phyloP scores from a whole-genome alignment of 2,888 invertebrate genomes.

The Empis stercorea region DNA sequence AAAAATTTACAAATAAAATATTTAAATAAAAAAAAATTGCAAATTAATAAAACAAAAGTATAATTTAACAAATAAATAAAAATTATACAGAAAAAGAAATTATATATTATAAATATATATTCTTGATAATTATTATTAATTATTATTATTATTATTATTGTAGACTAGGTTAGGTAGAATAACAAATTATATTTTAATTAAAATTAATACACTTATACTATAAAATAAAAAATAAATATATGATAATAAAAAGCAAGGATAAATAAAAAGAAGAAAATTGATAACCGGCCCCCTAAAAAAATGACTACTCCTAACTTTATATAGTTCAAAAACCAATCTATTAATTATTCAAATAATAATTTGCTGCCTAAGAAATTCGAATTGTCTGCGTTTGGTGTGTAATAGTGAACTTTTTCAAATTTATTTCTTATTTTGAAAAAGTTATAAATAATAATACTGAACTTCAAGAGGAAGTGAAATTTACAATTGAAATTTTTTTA shows the following conservation, averaged over 20 bases:
- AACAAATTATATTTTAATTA: slow-evolving; percentile 16
- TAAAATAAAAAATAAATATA: not conserved
- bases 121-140: slow-evolving; percentile 12
- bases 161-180: slow-evolving; percentile 16
- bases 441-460: too few species aligned
- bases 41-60: slow-evolving; percentile 7
- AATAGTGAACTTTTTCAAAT: too few species aligned
- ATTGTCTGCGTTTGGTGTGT: too few species aligned
- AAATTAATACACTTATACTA: not conserved
- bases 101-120: slow-evolving; percentile 9
- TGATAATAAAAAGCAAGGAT: not conserved
- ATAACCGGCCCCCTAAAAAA: not conserved
- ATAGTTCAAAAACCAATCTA: not conserved
- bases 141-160: slow-evolving; percentile 14
- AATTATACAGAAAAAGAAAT: slow-evolving; percentile 7
- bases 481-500: too few species aligned
- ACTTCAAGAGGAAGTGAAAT: too few species aligned
- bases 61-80: slow-evolving; percentile 8
- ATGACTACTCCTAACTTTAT: not conserved
- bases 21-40: slow-evolving; percentile 3
- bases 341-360: too few species aligned
- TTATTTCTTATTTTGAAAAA: too few species aligned
- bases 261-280: not conserved
- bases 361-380: too few species aligned
- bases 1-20: not conserved